A percentile compares a stretch with the other conserved stretches of the same genome.
Conservation (phyloP, 2,113 vertebrate genomes). For the Ginglymostoma cirratum region DNA sequence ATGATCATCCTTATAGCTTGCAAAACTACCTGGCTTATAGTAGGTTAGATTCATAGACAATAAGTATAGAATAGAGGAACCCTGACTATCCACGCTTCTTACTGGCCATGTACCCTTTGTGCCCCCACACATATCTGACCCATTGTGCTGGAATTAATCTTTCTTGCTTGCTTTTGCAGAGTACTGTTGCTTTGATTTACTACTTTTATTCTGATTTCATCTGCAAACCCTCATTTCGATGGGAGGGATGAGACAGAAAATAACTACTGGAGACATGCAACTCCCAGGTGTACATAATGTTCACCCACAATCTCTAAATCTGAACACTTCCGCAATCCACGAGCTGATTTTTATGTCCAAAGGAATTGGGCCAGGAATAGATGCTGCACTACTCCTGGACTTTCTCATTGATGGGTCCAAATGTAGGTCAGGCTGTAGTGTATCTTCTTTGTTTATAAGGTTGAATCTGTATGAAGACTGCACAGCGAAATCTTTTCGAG, state of each 20-base stretch:
- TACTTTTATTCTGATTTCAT: not conserved
- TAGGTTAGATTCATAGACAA: not conserved
- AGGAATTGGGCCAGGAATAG: not conserved
- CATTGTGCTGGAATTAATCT: not conserved
- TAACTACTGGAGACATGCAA: not conserved
- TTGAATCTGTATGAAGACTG: not conserved
- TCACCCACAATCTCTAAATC: not conserved
- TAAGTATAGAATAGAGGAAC: not conserved
- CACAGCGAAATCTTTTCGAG: not conserved
- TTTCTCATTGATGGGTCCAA: not conserved
- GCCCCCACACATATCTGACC: not conserved
- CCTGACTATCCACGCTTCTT: not conserved
- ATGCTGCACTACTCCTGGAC: not conserved
- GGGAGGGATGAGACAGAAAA: not conserved
- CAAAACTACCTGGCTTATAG: not conserved
- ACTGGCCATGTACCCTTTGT: not conserved
- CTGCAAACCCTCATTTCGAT: not conserved
- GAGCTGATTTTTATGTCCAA: not conserved
- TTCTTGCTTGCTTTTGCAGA: not conserved
- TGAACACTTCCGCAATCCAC: not conserved
- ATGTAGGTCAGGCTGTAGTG: not conserved
- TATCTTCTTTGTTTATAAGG: not conserved
- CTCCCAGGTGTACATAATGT: not conserved
- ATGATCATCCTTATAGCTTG: not conserved
- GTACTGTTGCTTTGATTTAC: not conserved